These are phyloP conservation scores for Indicator indicator DNA, from an alignment of 2,113 vertebrate species.

Conservation along the genomic window DNA sequence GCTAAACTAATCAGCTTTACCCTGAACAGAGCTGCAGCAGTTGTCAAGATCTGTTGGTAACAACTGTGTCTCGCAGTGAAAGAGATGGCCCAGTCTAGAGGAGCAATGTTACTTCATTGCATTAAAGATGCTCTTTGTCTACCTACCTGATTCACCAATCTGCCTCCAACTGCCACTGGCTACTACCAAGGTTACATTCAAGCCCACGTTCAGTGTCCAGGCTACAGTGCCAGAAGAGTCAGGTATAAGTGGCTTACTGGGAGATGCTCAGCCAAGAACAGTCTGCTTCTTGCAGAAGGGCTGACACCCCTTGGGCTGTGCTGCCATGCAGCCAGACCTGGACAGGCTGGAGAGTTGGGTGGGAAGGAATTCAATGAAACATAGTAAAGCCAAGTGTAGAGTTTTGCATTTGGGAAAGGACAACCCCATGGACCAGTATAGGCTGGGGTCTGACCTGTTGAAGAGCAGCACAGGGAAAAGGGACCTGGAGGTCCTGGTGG, in stretches of 20 bases:
- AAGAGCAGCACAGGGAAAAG: too few relatives aligned
- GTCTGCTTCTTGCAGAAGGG: neutral
- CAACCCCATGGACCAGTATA: too few relatives aligned
- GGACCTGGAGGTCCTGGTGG: too few relatives aligned
- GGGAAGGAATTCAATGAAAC: too few relatives aligned
- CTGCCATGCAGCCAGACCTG: too few relatives aligned
- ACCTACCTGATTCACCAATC: neutral
- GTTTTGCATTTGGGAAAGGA: too few relatives aligned
- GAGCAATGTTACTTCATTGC: neutral
- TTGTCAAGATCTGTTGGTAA: neutral
- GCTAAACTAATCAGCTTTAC: constrained; percentile 53
- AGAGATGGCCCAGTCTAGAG: neutral
- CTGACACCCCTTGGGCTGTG: too few relatives aligned
- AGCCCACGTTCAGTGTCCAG: neutral
- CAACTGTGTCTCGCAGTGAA: neutral
- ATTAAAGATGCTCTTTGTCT: neutral
- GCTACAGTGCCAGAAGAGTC: neutral
- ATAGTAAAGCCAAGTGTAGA: too few relatives aligned
- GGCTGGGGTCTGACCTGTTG: too few relatives aligned
- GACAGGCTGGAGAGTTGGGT: too few relatives aligned
- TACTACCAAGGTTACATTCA: neutral
- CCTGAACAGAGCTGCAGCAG: neutral
- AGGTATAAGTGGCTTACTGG: neutral
- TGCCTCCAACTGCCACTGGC: neutral
- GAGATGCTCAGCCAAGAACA: neutral